Percentiles rank a stretch among this genome's conserved stretches.
phyloP scores from a whole-genome alignment of 2,797 vertebrate genomes.

The Pristis pectinata region DNA sequence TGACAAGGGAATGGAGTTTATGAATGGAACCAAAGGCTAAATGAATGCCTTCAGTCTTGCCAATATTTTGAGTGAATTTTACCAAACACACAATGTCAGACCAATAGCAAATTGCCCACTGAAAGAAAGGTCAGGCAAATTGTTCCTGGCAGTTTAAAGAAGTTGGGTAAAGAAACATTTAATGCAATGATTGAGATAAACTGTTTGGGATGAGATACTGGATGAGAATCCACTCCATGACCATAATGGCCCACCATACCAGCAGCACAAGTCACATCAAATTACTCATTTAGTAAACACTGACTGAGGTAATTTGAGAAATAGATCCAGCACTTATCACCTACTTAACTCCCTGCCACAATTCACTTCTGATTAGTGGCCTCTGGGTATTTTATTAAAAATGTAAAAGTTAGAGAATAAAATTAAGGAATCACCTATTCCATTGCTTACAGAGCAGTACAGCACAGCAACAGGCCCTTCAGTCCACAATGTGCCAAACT shows the following conservation, averaged over 20 bases:
- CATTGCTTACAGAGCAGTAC: neutral
- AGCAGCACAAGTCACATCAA: neutral
- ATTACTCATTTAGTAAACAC: neutral
- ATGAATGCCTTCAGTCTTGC: too few species aligned
- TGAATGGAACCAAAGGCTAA: too few species aligned
- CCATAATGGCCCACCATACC: neutral
- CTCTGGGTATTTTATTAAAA: neutral
- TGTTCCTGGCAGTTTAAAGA: neutral
- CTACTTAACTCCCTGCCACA: neutral
- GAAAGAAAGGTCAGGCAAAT: neutral
- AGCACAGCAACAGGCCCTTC: too few species aligned
- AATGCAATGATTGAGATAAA: neutral
- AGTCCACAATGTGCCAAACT: too few species aligned
- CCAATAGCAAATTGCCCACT: neutral
- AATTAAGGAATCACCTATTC: neutral
- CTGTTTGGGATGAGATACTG: neutral
- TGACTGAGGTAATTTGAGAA: neutral
- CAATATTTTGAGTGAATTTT: too few species aligned
- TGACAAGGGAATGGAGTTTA: too few species aligned
- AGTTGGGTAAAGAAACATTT: neutral
- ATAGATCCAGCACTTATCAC: neutral
- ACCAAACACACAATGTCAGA: too few species aligned
- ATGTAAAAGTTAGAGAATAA: neutral
- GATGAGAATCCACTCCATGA: neutral
- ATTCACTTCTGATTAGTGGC: neutral